Evolutionary conservation across 2,888 invertebrate genomes (phyloP), one percentile per base, ranked within the genome.

Genomic region (Apamea sordens): DNA sequence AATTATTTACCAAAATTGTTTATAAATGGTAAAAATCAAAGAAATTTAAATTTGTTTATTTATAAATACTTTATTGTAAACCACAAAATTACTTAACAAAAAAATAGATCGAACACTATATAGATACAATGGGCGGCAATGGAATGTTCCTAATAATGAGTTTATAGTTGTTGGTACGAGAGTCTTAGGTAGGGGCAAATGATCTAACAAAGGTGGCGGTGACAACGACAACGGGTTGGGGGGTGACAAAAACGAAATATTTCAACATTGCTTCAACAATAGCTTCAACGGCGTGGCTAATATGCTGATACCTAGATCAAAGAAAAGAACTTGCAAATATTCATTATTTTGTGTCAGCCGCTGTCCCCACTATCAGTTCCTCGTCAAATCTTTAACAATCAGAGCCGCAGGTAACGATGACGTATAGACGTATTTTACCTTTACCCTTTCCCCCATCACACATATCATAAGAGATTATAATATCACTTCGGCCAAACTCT

Each of bases 401-500:
- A 61, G 8, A 63, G 61, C 3, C 18, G 13, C 32, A 32, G 32
- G 18, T 28, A 61, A n/a, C 21, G 1, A 47, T n/a, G 15, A 2
- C 10, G 2, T 32, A 18, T 36, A 24, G n/a, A 36, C 21, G 8
- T 21, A 24, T 6, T 24, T 10, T 18, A 32, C 1, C 13, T 36
- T 32, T 8, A 21, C 18, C 10, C 6, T 24, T n/a, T 47, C 18
- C 18, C 18, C 1, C 13, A 68, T 21, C 36, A 56, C 7, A 53
- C 28, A 61, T 32, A 21, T 41, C 36, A 64, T 50, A 24, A 36
- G 47, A 36, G 4, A 67, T 56, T 63, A 50, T 56, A 68, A 68
- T 82, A 67, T 79, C 63, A 73, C 10, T 41, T 24, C 18, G 21
- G 7, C 32, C 3, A 65, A 73, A 63, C 69, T 67, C 13, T 15